Evolutionary conservation across 92 coral and sea anemone genomes (phyloP).

Genomic region (Palythoa grandiflora): DNA sequence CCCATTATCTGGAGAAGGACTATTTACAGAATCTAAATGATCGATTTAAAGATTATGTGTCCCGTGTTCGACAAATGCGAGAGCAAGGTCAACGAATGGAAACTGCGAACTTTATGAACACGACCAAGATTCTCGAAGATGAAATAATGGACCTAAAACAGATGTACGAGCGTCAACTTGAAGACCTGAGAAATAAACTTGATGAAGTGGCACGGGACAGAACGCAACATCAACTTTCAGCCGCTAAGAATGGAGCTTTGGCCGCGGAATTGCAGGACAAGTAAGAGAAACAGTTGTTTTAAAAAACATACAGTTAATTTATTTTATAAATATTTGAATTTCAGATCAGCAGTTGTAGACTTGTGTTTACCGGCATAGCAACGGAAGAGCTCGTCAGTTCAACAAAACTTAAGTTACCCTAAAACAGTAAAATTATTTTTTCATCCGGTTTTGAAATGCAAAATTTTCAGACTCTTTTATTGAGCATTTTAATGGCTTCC

Average conservation of each 20-base stretch:
- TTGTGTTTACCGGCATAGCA: slow-evolving; percentile 9
- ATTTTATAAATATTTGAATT: slow-evolving; percentile 1
- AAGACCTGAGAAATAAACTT: slow-evolving; percentile 84
- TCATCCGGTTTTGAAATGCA: not conserved
- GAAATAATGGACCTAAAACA: slow-evolving; percentile 87
- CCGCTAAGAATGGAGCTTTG: slow-evolving; percentile 90
- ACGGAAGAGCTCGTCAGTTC: not conserved
- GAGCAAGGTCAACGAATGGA: slow-evolving; percentile 96
- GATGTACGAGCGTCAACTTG: slow-evolving; percentile 93
- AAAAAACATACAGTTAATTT: not conserved
- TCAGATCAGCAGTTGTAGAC: not conserved
- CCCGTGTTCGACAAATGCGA: slow-evolving; percentile 98
- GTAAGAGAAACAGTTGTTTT: slow-evolving; percentile 57
- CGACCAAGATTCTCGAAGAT: slow-evolving; percentile 93
- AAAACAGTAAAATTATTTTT: not conserved
- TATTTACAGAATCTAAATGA: slow-evolving; percentile 91
- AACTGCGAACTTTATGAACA: slow-evolving; percentile 84
- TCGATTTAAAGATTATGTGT: slow-evolving; percentile 92
- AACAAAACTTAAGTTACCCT: not conserved
- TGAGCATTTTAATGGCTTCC: slow-evolving; percentile 36
- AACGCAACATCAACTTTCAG: slow-evolving; percentile 90
- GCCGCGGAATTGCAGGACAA: slow-evolving; percentile 93
- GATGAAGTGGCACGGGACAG: slow-evolving; percentile 91
- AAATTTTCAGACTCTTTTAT: not conserved
- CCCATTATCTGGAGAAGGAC: slow-evolving; percentile 85